Evolutionary conservation across 2,113 vertebrate genomes (phyloP).

Genomic region (Salvator merianae): DNA sequence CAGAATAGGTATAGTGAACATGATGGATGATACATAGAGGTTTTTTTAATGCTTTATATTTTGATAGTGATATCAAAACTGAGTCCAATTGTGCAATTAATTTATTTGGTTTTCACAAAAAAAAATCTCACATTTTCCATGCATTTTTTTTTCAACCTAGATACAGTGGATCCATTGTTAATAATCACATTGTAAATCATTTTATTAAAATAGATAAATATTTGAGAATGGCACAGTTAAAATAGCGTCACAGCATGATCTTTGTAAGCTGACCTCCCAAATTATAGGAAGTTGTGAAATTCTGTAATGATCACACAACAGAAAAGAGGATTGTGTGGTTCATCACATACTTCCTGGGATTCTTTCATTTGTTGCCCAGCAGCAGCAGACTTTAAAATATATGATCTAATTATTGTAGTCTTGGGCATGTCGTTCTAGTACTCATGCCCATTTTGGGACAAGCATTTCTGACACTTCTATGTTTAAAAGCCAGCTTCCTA

Average conservation of each 20-base stretch:
- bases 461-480: not conserved
- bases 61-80: not conserved
- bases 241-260: not conserved
- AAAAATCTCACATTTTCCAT: not conserved
- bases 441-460: not conserved
- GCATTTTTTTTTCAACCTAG: not conserved
- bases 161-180: not conserved
- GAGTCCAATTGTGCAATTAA: not conserved
- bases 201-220: not conserved
- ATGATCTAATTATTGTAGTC: not conserved
- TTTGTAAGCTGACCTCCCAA: not conserved
- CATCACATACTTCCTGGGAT: not conserved
- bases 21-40: not conserved
- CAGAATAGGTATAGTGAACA: not conserved
- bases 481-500: not conserved
- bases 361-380: not conserved
- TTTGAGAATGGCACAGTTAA: slow-evolving; percentile 7
- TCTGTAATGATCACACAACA: not conserved
- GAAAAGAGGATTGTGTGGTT: not conserved
- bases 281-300: slow-evolving; percentile 1
- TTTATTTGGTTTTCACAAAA: not conserved
- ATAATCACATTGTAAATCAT: not conserved
- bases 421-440: not conserved
- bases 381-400: not conserved
- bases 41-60: not conserved